Base-by-base conservation (phyloP, 1,140 invertebrate genomes). In the Drosophila parvula region DNA sequence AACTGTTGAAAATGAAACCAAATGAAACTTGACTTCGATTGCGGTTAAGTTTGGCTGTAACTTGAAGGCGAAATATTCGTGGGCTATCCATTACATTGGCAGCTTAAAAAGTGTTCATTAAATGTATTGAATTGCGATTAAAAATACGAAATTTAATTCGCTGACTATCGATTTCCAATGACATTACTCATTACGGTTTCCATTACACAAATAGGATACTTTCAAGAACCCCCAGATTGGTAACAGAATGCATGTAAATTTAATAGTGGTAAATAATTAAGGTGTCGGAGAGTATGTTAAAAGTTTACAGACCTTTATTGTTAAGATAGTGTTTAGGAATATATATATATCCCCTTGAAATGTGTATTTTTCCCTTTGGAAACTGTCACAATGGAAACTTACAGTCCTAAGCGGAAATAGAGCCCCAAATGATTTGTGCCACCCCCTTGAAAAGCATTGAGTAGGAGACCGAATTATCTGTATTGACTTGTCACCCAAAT, bases 131-230 rank as follows among this genome's bases (percentile, higher is more conserved):
- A 65, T 80, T 81, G 47, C 73, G 50, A 60, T 50, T 44, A 27
- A 65, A 50, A 58, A 45, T 68, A 36, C 55, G 56, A 79, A 73
- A 73, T 74, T 45, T 12, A 67, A 74, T 36, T 59, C 69, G 16
- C 40, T 53, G 57, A 18, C 50, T 51, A 82, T 86, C 65, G 59
- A 73, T 82, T 88, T 73, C 62, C 69, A 70, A 47, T 79, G 55
- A 34, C 75, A 88, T 86, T 86, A 88, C 75, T 86, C 83, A 65
- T 79, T 59, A 44, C 1, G 43, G 56, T 14, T 38, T 61, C n/a
- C 55, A 14, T 61, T 61, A 27, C 47, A 7, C 28, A 4, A 36
- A 56, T 27, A 53, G 10, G 28, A 27, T 53, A 61, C 5, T 12
- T 6, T 18, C 1, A 34, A 41, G 9, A 63, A 57, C 5, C n/a